These are phyloP conservation scores for Dione vanillae DNA, from an alignment of 2,888 invertebrate species.

Conservation along the genomic window DNA sequence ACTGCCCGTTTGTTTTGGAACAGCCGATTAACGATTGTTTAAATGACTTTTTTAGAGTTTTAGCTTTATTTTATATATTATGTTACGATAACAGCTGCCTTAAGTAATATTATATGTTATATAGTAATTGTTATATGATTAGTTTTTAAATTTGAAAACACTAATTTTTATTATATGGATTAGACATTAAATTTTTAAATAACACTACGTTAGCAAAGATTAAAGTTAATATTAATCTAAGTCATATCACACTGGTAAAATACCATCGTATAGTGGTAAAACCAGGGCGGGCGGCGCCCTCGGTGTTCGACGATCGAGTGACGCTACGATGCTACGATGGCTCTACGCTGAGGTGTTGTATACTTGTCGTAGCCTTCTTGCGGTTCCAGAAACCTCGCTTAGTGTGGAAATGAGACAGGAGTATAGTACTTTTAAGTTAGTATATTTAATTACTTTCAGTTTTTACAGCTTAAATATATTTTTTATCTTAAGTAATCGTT, in stretches of 20 bases:
- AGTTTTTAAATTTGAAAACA: not conserved
- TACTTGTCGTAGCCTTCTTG: slow-evolving; percentile 8
- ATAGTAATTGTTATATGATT: not conserved
- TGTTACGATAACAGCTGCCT: slow-evolving; percentile 1
- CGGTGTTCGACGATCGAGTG: slow-evolving; percentile 68
- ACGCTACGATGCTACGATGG: slow-evolving; percentile 40
- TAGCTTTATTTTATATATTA: slow-evolving; percentile 32
- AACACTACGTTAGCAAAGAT: not conserved
- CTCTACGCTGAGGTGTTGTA: slow-evolving; percentile 30
- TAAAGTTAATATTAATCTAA: not conserved
- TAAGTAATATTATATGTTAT: not conserved
- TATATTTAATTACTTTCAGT: not conserved
- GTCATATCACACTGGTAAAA: slow-evolving; percentile 3
- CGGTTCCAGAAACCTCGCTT: slow-evolving; percentile 9
- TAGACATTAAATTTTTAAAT: not conserved
- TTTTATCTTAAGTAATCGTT: no score
- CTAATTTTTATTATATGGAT: not conserved
- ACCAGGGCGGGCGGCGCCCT: slow-evolving; percentile 66
- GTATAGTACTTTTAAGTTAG: not conserved
- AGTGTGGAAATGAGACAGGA: not conserved
- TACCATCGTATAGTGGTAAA: slow-evolving; percentile 2
- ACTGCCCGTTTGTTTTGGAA: slow-evolving; percentile 53
- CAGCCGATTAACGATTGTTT: slow-evolving; percentile 63
- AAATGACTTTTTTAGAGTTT: slow-evolving; percentile 63
- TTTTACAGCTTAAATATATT: no score